Evolutionary conservation across 1,140 invertebrate species (phyloP).

Genomic region (Drosophila tani): DNA sequence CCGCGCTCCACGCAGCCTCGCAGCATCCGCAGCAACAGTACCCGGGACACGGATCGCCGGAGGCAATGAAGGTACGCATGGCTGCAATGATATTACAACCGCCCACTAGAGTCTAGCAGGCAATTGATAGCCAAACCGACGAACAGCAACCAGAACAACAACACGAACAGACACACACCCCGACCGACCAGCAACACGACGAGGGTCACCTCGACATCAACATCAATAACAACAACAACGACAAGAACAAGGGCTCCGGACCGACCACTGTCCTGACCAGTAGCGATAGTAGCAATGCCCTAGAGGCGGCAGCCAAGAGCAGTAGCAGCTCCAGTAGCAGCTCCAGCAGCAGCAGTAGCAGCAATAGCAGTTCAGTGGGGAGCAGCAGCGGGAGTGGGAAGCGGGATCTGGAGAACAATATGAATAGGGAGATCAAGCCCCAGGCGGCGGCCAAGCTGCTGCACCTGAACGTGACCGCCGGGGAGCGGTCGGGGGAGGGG

Average conservation of each 20-base stretch:
- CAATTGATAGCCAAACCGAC: slow-evolving; percentile 82
- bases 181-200: slow-evolving; percentile 48
- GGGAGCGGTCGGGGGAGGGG: slow-evolving; percentile 9
- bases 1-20: slow-evolving; percentile 65
- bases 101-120: slow-evolving; percentile 91
- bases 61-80: slow-evolving; percentile 92
- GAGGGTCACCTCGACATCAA: slow-evolving; percentile 50
- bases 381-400: slow-evolving; percentile 52
- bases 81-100: slow-evolving; percentile 91
- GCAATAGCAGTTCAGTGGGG: slow-evolving; percentile 52
- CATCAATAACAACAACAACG: slow-evolving; percentile 56
- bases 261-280: slow-evolving; percentile 66
- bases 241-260: slow-evolving; percentile 37
- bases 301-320: slow-evolving; percentile 34
- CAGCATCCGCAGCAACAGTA: slow-evolving; percentile 77
- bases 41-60: slow-evolving; percentile 86
- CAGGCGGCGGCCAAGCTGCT: slow-evolving; percentile 50
- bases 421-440: slow-evolving; percentile 65
- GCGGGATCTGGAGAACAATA: slow-evolving; percentile 66
- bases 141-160: slow-evolving; percentile 68
- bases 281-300: slow-evolving; percentile 62
- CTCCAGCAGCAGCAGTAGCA: slow-evolving; percentile 20
- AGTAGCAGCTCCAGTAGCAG: background rate
- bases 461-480: slow-evolving; percentile 58
- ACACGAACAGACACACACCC: slow-evolving; percentile 37